These are phyloP conservation scores for Tipula lateralis DNA, from an alignment of 2,888 invertebrate species.

Conservation along the genomic window DNA sequence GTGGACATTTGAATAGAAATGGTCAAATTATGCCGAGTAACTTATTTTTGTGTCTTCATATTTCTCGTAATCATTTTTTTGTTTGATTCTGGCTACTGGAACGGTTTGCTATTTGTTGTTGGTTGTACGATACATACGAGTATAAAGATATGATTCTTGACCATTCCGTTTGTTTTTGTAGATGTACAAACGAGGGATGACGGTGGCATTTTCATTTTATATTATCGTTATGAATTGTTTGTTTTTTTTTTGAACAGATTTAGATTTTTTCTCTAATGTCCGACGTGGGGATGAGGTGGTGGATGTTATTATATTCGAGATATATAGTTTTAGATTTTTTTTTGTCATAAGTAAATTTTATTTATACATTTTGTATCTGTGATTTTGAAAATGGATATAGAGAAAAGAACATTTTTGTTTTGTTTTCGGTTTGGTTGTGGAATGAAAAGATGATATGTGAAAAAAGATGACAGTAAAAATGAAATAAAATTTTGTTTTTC, in stretches of 20 bases:
- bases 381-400: constrained; percentile 24
- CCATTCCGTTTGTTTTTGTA: not conserved
- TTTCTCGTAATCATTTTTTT: constrained; percentile 19
- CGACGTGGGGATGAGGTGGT: not conserved
- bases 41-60: constrained; percentile 24
- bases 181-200: not conserved
- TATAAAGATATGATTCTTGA: not conserved
- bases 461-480: constrained; percentile 26
- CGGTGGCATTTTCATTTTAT: constrained; percentile 12
- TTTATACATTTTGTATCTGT: constrained; percentile 15
- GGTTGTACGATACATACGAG: not conserved
- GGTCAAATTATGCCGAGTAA: constrained; percentile 39
- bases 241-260: not conserved
- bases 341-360: not conserved
- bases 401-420: not conserved
- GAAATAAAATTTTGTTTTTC: not conserved
- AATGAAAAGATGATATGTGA: constrained; percentile 27
- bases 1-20: constrained; percentile 41
- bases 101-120: not conserved
- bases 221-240: not conserved
- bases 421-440: not conserved
- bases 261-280: constrained; percentile 21
- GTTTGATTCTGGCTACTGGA: not conserved
- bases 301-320: not conserved
- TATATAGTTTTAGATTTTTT: not conserved